Evolutionary conservation across 2,888 invertebrate species (phyloP).

Genomic region (Omphaloscelis lunosa): DNA sequence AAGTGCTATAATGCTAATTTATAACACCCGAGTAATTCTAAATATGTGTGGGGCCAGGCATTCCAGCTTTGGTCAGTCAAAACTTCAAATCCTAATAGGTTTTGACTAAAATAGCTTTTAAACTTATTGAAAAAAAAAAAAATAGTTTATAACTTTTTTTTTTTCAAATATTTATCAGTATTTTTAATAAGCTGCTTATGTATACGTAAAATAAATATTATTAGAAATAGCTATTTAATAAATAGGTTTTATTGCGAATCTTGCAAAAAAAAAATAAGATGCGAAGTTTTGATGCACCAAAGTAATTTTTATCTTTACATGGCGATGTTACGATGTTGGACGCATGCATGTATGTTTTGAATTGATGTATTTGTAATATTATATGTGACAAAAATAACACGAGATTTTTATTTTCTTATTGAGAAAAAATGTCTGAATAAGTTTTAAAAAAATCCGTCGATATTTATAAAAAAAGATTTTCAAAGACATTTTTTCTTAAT

Average conservation of each 20-base stretch:
- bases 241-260: not conserved
- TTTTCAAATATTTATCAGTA: constrained; percentile 1
- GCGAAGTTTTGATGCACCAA: constrained; percentile 55
- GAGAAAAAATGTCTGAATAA: constrained; percentile 51
- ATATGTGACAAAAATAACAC: constrained; percentile 76
- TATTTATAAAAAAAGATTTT: not conserved
- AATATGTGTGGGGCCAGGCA: constrained; percentile 46
- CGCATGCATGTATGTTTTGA: constrained; percentile 77
- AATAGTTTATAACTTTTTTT: too few relatives aligned
- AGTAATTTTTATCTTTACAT: constrained; percentile 66
- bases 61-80: constrained; percentile 38
- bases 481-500: constrained; percentile 71
- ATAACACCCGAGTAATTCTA: not conserved
- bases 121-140: not conserved
- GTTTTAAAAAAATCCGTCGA: too few relatives aligned
- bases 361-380: constrained; percentile 82
- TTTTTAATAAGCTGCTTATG: not conserved
- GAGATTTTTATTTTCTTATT: constrained; percentile 44
- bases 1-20: too few relatives aligned
- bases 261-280: not conserved
- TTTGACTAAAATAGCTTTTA: not conserved
- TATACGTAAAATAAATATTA: not conserved
- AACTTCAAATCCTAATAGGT: constrained; percentile 25
- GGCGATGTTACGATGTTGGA: constrained; percentile 76
- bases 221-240: too few relatives aligned